phyloP scores from a whole-genome alignment of 2,113 vertebrate species.

The Syngnathus scovelli region DNA sequence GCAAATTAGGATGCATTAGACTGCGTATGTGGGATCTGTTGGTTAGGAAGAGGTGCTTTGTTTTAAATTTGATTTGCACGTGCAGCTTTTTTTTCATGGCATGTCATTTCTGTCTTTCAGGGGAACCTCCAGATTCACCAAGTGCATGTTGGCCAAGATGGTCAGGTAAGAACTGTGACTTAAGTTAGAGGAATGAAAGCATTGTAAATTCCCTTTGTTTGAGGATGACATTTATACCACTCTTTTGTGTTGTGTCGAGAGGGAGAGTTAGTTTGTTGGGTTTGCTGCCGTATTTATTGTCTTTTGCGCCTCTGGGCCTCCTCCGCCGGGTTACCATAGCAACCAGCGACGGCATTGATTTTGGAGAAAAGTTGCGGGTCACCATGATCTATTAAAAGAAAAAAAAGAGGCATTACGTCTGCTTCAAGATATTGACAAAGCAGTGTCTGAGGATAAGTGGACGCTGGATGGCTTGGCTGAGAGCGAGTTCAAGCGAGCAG shows the following conservation, averaged over 20 bases:
- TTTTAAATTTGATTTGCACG: background rate
- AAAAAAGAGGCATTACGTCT: too few species aligned
- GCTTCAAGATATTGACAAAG: too few species aligned
- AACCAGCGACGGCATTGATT: too few species aligned
- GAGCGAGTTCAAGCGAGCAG: too few species aligned
- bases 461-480: too few species aligned
- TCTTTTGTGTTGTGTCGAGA: background rate
- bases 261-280: background rate
- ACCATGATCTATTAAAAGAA: too few species aligned
- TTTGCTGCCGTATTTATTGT: background rate
- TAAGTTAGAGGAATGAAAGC: background rate
- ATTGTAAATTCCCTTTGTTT: background rate
- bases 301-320: too few species aligned
- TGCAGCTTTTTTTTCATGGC: slow-evolving; percentile 2
- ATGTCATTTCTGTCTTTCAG: slow-evolving; percentile 54
- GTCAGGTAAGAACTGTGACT: slow-evolving; percentile 79
- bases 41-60: background rate
- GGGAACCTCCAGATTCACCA: slow-evolving; percentile 98
- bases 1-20: background rate
- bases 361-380: too few species aligned
- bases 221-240: background rate
- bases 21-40: background rate
- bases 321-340: too few species aligned
- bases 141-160: slow-evolving; percentile 91
- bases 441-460: too few species aligned